Evolutionary conservation across 2,888 invertebrate genomes (phyloP).

Genomic region (Oscheius sp.): DNA sequence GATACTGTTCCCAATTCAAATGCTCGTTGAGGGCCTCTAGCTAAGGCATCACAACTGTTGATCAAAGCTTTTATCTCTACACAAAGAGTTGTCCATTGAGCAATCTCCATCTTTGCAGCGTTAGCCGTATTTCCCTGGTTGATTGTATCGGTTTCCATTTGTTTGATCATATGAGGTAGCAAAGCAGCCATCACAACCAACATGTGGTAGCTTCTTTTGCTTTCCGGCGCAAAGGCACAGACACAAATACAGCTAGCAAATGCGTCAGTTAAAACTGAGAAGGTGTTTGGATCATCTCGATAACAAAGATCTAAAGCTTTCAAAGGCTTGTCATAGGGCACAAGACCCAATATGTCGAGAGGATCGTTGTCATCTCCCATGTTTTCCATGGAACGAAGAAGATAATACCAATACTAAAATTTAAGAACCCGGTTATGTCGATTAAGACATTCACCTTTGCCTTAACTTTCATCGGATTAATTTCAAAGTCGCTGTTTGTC

Average conservation of each 20-base stretch:
- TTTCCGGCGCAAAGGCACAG: slow-evolving; percentile 95
- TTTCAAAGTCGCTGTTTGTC: slow-evolving; percentile 78
- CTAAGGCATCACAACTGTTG: slow-evolving; percentile 92
- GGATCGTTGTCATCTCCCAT: slow-evolving; percentile 82
- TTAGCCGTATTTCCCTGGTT: slow-evolving; percentile 78
- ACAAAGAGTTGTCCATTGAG: slow-evolving; percentile 79
- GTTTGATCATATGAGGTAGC: slow-evolving; percentile 90
- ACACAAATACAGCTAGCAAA: slow-evolving; percentile 99
- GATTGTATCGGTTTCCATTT: slow-evolving; percentile 87
- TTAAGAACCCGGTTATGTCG: neutral
- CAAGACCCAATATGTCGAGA: slow-evolving; percentile 78
- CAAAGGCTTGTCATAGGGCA: slow-evolving; percentile 67
- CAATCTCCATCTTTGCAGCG: slow-evolving; percentile 81
- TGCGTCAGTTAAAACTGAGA: slow-evolving; percentile 88
- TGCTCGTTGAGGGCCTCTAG: slow-evolving; percentile 90
- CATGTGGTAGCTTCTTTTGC: slow-evolving; percentile 77
- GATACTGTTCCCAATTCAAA: slow-evolving; percentile 77
- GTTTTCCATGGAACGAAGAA: slow-evolving; percentile 84
- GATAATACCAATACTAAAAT: slow-evolving; percentile 81
- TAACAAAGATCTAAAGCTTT: slow-evolving; percentile 91
- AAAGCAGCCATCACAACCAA: slow-evolving; percentile 85
- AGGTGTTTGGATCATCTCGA: slow-evolving; percentile 95
- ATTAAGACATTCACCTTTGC: slow-evolving; percentile 48
- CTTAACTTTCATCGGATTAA: slow-evolving; percentile 86
- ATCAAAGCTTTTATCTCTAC: slow-evolving; percentile 93